These are phyloP conservation scores for Dasypogon diadema DNA, from an alignment of 2,888 invertebrate species.

Conservation along the genomic window DNA sequence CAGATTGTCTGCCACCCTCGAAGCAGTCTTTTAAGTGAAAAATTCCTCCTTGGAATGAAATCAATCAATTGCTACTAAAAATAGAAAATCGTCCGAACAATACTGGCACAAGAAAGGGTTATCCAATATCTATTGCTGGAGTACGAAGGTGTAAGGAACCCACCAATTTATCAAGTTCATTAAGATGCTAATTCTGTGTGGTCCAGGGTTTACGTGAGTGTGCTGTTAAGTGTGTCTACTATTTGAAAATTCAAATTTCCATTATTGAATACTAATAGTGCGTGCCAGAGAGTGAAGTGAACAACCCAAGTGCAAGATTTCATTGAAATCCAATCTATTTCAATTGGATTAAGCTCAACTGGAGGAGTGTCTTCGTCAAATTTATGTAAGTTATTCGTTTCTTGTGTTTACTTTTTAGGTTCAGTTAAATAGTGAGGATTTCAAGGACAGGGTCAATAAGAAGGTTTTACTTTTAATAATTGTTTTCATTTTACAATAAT, in stretches of 20 bases:
- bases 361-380: too few relatives aligned
- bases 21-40: constrained; percentile 33
- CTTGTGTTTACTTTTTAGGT: too few relatives aligned
- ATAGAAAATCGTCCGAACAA: constrained; percentile 37
- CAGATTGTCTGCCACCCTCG: constrained; percentile 8
- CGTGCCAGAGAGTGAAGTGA: too few relatives aligned
- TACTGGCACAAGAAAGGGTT: constrained; percentile 28
- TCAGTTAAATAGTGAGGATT: too few relatives aligned
- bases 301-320: too few relatives aligned
- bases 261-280: background rate
- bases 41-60: constrained; percentile 15
- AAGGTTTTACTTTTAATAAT: too few relatives aligned
- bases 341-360: too few relatives aligned
- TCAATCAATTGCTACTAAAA: constrained; percentile 45
- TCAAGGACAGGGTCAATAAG: too few relatives aligned
- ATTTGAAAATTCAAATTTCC: background rate
- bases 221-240: constrained; percentile 10
- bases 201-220: background rate
- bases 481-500: too few relatives aligned
- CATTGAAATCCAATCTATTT: too few relatives aligned
- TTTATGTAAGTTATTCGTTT: too few relatives aligned
- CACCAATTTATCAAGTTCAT: background rate
- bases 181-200: constrained; percentile 8
- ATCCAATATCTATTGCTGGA: background rate
- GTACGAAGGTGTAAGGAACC: constrained; percentile 12